Evolutionary conservation across 2,888 invertebrate species (phyloP), one percentile per base, ranked within the genome.

Genomic region (Plebejus anna): DNA sequence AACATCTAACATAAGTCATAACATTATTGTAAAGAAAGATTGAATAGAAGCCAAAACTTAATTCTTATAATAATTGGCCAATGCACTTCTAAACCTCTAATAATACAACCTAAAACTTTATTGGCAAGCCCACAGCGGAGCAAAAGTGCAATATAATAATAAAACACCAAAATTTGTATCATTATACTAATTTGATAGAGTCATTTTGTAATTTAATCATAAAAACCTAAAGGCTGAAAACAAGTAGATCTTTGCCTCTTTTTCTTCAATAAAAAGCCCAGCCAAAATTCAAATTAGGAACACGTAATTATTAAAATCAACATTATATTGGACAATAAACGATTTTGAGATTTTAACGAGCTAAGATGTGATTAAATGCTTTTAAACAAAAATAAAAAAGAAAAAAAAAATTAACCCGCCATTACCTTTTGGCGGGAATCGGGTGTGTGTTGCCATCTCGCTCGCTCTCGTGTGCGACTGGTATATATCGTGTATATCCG

Each of bases 321-420:
- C 73, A 73, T 73, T 73, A 73, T 73, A 73, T 73, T 73, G 73
- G 73, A 32, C 73, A 73, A 73, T 83, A 76, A 82, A 66, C 76
- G 73, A 66, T 75, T 36, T 51, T 51, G 42, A 71, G 71, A 73
- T 51, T 66, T 42, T 88, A 88, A 90, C 87, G 83, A 86, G 85
- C 83, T 81, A 83, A 82, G 78, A 79, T 80, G 84, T 89, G 85
- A 89, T 90, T 89, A 91, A 91, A 89, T 84, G 85, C 86, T 86
- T 88, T 90, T 86, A 87, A 90, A 90, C 86, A 85, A 87, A 90
- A 90, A 89, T 89, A 89, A 92, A 88, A 85, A 82, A 85, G 85
- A 90, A 89, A 90, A 90, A 90, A 22, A 88, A 90, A 89, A 89
- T 88, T 79, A 81, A 78, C 79, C 83, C 88, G 89, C 88, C 88